These are phyloP conservation scores for Heliocidaris tuberculata DNA, from an alignment of 35 echinoderm and acorn worm species.

Conservation along the genomic window DNA sequence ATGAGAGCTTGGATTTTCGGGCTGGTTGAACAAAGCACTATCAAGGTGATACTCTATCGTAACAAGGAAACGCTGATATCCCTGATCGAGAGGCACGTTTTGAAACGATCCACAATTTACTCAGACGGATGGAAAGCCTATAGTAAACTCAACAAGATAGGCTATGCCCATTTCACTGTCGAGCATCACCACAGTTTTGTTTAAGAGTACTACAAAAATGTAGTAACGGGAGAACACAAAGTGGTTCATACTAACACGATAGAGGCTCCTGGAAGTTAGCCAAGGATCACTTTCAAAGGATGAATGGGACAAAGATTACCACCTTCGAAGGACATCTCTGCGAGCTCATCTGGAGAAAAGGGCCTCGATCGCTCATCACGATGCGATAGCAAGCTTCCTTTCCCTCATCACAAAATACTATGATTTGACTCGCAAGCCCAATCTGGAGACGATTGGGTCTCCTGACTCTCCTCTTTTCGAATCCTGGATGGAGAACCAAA, in stretches of 20 bases:
- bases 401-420: not conserved
- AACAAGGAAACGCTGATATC: too few species aligned
- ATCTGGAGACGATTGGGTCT: not conserved
- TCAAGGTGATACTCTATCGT: too few species aligned
- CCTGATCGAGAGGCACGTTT: too few species aligned
- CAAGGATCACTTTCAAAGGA: not conserved
- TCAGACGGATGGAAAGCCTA: slow-evolving; percentile 26
- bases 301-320: not conserved
- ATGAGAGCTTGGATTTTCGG: too few species aligned
- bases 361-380: not conserved
- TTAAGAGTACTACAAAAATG: too few species aligned
- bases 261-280: slow-evolving; percentile 5
- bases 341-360: slow-evolving; percentile 4
- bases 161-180: too few species aligned
- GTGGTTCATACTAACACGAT: too few species aligned
- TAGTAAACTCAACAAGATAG: not conserved
- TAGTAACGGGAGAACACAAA: too few species aligned
- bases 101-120: slow-evolving; percentile 25
- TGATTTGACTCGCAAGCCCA: not conserved
- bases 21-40: too few species aligned
- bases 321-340: not conserved
- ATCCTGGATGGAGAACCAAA: not conserved
- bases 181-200: too few species aligned
- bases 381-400: not conserved
- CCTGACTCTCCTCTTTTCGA: not conserved